phyloP scores from a whole-genome alignment of 2,113 vertebrate species.

The Protomyctophum bolini region DNA sequence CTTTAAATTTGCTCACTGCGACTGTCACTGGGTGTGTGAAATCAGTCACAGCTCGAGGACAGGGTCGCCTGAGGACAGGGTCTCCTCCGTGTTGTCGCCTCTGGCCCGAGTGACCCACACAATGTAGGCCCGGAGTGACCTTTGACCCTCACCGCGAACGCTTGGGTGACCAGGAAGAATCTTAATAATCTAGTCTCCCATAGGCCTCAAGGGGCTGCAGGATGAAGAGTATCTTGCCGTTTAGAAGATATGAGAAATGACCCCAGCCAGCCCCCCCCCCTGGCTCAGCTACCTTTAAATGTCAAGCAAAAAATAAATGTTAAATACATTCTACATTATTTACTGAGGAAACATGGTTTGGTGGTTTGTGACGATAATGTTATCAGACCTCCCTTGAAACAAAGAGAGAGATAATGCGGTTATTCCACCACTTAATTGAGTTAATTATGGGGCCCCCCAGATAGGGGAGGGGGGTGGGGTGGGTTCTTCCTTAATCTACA shows the following conservation, averaged over 20 bases:
- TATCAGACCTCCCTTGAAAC: not conserved
- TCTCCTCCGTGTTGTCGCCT: conserved; percentile 45
- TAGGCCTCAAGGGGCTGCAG: not conserved
- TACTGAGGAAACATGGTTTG: too few relatives aligned
- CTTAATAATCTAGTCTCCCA: conserved; percentile 25
- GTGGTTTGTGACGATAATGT: too few relatives aligned
- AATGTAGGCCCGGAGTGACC: conserved; percentile 58
- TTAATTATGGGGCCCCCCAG: conserved; percentile 31
- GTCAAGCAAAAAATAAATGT: conserved; percentile 1
- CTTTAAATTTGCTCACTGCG: conserved; percentile 53
- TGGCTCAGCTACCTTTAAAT: not conserved
- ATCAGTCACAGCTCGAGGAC: conserved; percentile 59
- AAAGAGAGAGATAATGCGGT: not conserved
- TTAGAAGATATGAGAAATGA: conserved; percentile 4
- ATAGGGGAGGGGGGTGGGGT: conserved; percentile 23
- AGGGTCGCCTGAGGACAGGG: conserved; percentile 42
- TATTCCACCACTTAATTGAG: conserved; percentile 28
- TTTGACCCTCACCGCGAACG: conserved; percentile 67
- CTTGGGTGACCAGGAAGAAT: conserved; percentile 57
- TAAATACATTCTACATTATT: too few relatives aligned
- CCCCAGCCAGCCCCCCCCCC: not conserved
- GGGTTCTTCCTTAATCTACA: conserved; percentile 58
- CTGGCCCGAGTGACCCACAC: conserved; percentile 42
- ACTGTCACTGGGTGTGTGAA: conserved; percentile 65
- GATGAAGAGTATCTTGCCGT: conserved; percentile 8